A percentile compares a stretch with the other conserved stretches of the same genome.
Evolutionary conservation across 1,140 invertebrate genomes (phyloP).

Genomic region (Metopolophium dirhodum): DNA sequence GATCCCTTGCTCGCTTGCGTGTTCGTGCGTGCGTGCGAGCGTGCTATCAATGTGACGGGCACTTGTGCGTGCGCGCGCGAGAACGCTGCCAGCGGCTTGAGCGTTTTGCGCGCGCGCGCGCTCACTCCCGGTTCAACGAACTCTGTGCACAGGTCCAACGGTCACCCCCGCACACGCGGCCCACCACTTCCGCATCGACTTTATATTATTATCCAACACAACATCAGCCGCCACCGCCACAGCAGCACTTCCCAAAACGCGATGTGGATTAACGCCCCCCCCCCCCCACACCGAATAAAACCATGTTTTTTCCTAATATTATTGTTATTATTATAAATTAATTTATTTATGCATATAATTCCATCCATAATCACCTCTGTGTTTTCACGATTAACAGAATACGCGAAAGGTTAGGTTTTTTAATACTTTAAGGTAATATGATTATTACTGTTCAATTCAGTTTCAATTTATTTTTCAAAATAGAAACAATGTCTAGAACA

Average conservation of each 20-base stretch:
- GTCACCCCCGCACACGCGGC: slow-evolving; percentile 54
- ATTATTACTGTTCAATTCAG: not conserved
- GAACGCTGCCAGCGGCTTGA: not conserved
- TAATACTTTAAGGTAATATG: too few relatives aligned
- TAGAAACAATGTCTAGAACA: not conserved
- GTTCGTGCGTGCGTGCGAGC: not conserved
- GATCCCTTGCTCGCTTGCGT: slow-evolving; percentile 17
- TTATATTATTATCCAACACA: slow-evolving; percentile 35
- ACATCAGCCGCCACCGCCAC: slow-evolving; percentile 15
- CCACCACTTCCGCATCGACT: slow-evolving; percentile 55
- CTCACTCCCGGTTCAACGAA: slow-evolving; percentile 49
- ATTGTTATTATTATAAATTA: not conserved
- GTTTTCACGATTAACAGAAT: not conserved
- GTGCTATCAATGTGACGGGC: not conserved
- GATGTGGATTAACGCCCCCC: not conserved
- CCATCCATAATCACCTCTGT: not conserved
- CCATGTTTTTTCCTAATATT: not conserved
- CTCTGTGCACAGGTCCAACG: slow-evolving; percentile 56
- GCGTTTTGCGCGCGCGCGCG: slow-evolving; percentile 52
- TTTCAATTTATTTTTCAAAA: not conserved
- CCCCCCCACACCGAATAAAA: not conserved
- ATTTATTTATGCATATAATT: not conserved
- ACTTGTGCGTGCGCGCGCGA: not conserved
- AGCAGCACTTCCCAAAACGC: slow-evolving; percentile 52
- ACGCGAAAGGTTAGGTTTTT: not conserved